Evolutionary conservation across 2,797 vertebrate genomes (phyloP), one percentile per base, ranked within the genome.

Genomic region (Epinephelus coioides): DNA sequence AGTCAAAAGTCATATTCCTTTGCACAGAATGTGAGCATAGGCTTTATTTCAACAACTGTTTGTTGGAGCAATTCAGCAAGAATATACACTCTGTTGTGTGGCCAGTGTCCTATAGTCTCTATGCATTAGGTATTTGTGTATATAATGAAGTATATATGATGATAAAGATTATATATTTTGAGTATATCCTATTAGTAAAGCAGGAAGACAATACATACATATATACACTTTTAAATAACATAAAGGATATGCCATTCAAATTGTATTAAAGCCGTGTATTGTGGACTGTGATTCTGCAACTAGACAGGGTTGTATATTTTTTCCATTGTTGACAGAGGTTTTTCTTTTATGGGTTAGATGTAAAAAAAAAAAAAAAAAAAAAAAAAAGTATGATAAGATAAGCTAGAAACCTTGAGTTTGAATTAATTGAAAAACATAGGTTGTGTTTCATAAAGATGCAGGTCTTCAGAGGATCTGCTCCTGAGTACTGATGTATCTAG

Each of bases 401-500:
- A 30, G 27, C 5, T 30, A 30, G 27, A 30, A 30, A 30, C 27
- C 27, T 12, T 43, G 9, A 12, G 11, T 43, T 12, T 43, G 40
- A 43, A 12, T 11, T 10, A 11, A 43, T 2, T 10, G 9, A 43
- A 43, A 43, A 43, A 10, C 40, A 43, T 27, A 44, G 23, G 17
- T 40, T 19, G 6, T 25, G 13, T 54, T 70, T 73, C 21, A 6
- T 10, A 25, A 65, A 60, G 10, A n/a, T 40, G 3, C 15, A 40
- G 49, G 4, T 57, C 15, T 59, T 59, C 21, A 27, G 44, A 55
- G 14, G 38, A 43, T 53, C 69, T 57, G 18, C 40, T 67, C 59
- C n/a, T 50, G 19, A 30, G 4, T 46, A 21, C 47, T 74, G 57
- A 54, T 57, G 9, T 68, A n/a, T 77, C 18, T 43, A 82, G 73